Evolutionary conservation across 2,888 invertebrate genomes (phyloP).

Genomic region (Nemapogon koenigi): DNA sequence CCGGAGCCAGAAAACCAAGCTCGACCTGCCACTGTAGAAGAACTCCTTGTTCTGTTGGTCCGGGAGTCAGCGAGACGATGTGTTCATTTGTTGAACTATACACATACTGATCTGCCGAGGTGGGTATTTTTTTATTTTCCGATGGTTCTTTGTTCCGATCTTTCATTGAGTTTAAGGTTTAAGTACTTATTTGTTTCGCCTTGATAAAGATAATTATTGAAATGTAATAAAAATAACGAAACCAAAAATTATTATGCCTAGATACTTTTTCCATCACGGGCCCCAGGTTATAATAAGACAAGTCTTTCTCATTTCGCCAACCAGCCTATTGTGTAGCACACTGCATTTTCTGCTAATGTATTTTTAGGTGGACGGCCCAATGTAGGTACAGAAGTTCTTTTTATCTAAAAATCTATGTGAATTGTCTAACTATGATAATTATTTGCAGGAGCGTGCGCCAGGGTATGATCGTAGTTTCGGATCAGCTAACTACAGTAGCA

Average conservation of each 20-base stretch:
- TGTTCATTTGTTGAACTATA: slow-evolving; percentile 80
- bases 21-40: slow-evolving; percentile 78
- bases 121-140: slow-evolving; percentile 25
- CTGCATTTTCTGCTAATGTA: no score
- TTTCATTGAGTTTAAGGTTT: no score
- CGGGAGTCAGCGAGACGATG: slow-evolving; percentile 79
- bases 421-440: neutral
- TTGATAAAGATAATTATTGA: no score
- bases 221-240: no score
- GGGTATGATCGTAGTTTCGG: slow-evolving; percentile 57
- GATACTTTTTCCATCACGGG: no score
- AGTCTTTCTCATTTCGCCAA: neutral
- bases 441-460: slow-evolving; percentile 53
- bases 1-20: slow-evolving; percentile 88
- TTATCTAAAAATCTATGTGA: no score
- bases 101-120: slow-evolving; percentile 68
- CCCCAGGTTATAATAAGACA: slow-evolving; percentile 23
- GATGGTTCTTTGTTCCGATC: no score
- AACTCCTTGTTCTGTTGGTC: slow-evolving; percentile 75
- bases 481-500: slow-evolving; percentile 64
- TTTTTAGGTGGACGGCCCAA: no score
- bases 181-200: no score
- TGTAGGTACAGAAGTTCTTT: no score
- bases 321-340: neutral
- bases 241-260: no score